Conservation (phyloP, 2,113 vertebrate species). For the Condylura cristata region DNA sequence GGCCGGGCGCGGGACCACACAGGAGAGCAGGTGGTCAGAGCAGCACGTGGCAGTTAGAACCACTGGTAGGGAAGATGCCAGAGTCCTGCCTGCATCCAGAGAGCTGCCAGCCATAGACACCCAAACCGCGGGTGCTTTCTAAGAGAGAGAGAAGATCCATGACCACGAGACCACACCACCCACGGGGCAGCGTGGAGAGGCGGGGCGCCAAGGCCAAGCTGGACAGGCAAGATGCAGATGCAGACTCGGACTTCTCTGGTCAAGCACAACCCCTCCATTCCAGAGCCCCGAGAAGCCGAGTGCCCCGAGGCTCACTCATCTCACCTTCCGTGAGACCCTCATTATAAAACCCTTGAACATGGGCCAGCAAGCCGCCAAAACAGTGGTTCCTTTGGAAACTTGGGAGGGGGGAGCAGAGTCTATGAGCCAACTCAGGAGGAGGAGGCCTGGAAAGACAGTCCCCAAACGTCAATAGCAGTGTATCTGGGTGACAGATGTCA, state of each 20-base stretch:
- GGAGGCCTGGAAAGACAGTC: background rate
- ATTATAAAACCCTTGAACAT: background rate
- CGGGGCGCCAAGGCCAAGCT: background rate
- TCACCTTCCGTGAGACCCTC: background rate
- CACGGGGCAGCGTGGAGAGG: background rate
- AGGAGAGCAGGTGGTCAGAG: rapidly evolving
- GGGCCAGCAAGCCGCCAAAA: too few species aligned
- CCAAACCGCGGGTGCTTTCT: background rate
- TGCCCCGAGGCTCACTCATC: background rate
- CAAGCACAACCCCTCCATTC: too few species aligned
- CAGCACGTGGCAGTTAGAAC: too few species aligned
- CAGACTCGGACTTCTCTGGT: too few species aligned
- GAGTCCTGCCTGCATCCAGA: background rate
- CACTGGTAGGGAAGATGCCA: background rate
- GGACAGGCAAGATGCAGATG: background rate
- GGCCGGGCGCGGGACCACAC: background rate
- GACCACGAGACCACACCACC: background rate
- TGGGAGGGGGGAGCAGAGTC: too few species aligned
- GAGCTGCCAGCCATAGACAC: background rate
- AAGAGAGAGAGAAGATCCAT: background rate
- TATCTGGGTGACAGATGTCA: background rate
- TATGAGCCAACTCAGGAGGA: too few species aligned
- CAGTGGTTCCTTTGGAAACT: background rate
- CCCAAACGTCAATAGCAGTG: background rate
- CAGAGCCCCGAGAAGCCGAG: too few species aligned